Evolutionary conservation across 2,797 vertebrate species (phyloP), one percentile per base, ranked within the genome.

Genomic region (Agapornis canus): DNA sequence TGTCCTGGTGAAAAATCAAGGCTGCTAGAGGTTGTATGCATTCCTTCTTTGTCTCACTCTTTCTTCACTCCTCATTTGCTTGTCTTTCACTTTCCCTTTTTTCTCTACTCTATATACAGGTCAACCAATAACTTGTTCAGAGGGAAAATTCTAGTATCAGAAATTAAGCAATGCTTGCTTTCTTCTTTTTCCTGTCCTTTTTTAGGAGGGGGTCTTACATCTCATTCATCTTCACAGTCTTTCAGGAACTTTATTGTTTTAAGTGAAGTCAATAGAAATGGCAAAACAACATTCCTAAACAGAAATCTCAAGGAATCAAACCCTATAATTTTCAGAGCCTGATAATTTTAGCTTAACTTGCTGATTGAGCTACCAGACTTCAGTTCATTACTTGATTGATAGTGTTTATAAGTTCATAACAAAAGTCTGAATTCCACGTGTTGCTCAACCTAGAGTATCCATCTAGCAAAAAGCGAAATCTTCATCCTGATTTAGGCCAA

Each of bases 1-100:
- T 86, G 52, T 78, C 68, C 59, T 89, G 31, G 39, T 76, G 68
- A 92, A 91, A 94, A 92, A 82, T 70, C 75, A 84, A 89, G 66
- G 70, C 65, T 94, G 19, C 19, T 89, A 64, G 57, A 86, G 37
- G 26, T 69, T 15, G 49, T 81, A 32, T 31, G 39, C 32, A 43
- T 88, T 84, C 59, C 29, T 93, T 59, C 40, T 65, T 84, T 52
- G 14, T 70, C n/a, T 84, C 7, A 32, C 13, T 49, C 13, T 45
- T 72, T 59, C 14, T 79, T 92, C 16, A 39, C 11, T 70, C n/a
- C 10, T 82, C 29, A 82, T 79, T 47, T 40, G 7, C 42, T 81
- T 83, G 13, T 54, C 23, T 71, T 92, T 68, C 42, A 2, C 15
- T 75, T 81, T 22, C 22, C 5, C 1, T 4, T 51, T 76, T 90